Conservation (phyloP, 2,113 vertebrate genomes). For the Thamnaconus septentrionalis region DNA sequence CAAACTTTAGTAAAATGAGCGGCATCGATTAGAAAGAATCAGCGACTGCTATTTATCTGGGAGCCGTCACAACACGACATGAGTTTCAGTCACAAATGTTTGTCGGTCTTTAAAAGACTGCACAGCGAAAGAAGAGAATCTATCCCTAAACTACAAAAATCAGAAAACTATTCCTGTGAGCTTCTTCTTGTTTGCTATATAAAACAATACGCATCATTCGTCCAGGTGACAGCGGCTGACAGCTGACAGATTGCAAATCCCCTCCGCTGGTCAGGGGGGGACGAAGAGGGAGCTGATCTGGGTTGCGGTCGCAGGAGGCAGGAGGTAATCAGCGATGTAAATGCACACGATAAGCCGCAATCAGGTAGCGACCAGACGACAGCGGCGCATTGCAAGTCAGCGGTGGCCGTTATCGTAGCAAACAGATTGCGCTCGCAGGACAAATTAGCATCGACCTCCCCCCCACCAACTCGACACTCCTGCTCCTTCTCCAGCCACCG, state of each 20-base stretch:
- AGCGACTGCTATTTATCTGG: too few relatives aligned
- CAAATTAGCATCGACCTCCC: slow-evolving; percentile 67
- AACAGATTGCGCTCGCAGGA: slow-evolving; percentile 46
- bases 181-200: too few relatives aligned
- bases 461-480: slow-evolving; percentile 14
- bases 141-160: too few relatives aligned
- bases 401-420: slow-evolving; percentile 51
- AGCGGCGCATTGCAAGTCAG: slow-evolving; percentile 56
- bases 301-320: slow-evolving; percentile 17
- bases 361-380: slow-evolving; percentile 64
- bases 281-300: slow-evolving; percentile 14
- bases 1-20: too few relatives aligned
- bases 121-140: too few relatives aligned
- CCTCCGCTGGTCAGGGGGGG: slow-evolving; percentile 13
- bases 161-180: too few relatives aligned
- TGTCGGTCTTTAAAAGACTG: too few relatives aligned
- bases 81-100: too few relatives aligned
- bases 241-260: background rate
- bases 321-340: slow-evolving; percentile 52
- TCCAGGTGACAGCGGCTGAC: background rate
- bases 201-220: too few relatives aligned
- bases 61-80: too few relatives aligned
- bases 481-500: too few relatives aligned
- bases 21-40: too few relatives aligned
- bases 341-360: slow-evolving; percentile 58